Percentiles rank a stretch among this genome's conserved stretches.
phyloP scores from a whole-genome alignment of 2,888 invertebrate genomes.

The Lepidonotus clava region DNA sequence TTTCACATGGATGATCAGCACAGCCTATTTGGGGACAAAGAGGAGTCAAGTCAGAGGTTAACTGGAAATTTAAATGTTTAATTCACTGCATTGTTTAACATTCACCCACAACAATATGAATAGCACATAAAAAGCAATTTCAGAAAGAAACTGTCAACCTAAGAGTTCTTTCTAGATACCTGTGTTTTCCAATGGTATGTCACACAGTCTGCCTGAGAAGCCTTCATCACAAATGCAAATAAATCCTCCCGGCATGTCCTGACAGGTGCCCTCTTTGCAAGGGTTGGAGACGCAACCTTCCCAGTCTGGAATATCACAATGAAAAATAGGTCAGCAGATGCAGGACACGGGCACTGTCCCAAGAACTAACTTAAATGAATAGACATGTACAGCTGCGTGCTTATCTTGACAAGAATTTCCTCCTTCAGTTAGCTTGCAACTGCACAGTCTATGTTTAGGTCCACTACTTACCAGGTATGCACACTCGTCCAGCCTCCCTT shows the following conservation, averaged over 20 bases:
- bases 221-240: slow-evolving; percentile 23
- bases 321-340: no score
- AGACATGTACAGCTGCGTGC: no score
- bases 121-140: background rate
- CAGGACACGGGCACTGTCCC: no score
- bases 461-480: background rate
- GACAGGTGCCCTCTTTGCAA: background rate
- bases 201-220: background rate
- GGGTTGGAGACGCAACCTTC: background rate
- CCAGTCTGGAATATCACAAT: background rate
- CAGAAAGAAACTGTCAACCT: no score
- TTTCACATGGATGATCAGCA: background rate
- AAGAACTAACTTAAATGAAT: no score
- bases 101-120: no score
- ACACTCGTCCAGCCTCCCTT: background rate
- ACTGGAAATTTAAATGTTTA: no score
- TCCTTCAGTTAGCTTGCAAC: background rate
- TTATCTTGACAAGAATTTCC: background rate
- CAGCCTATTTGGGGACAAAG: background rate
- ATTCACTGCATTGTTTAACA: no score
- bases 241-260: background rate
- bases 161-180: no score
- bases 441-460: background rate
- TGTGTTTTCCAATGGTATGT: background rate
- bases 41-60: no score